Evolutionary conservation across 2,888 invertebrate genomes (phyloP).

Genomic region (Buathra laborator): DNA sequence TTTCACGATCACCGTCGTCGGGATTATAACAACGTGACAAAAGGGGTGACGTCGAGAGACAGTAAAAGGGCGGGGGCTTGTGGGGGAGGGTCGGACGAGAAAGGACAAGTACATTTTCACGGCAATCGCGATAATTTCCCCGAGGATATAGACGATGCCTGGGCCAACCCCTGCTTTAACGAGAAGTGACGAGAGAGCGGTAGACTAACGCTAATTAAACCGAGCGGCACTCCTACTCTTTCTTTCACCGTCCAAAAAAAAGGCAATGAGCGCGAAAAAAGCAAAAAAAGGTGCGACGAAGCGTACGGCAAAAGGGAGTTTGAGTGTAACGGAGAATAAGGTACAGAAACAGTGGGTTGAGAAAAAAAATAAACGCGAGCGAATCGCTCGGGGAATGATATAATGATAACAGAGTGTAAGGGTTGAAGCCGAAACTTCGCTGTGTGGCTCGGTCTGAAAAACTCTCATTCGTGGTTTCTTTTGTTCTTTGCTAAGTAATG

Average conservation of each 20-base stretch:
- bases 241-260: conserved; percentile 11
- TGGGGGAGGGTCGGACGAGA: conserved; percentile 8
- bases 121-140: conserved; percentile 76
- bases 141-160: conserved; percentile 69
- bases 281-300: conserved; percentile 60
- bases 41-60: conserved; percentile 35
- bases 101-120: conserved; percentile 70
- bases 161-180: conserved; percentile 22
- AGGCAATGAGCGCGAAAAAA: conserved; percentile 55
- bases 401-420: conserved; percentile 8
- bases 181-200: conserved; percentile 42
- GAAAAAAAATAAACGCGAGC: conserved; percentile 29
- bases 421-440: conserved; percentile 4
- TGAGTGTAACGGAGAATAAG: conserved; percentile 6
- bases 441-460: conserved; percentile 1
- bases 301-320: conserved; percentile 29
- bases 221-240: conserved; percentile 49
- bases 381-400: conserved; percentile 25
- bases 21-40: conserved; percentile 5
- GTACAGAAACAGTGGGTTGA: conserved; percentile 15
- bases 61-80: conserved; percentile 9
- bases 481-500: conserved; percentile 43
- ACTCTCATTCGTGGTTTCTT: conserved; percentile 39
- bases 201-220: conserved; percentile 74
- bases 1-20: not conserved